Percentiles rank a stretch among this genome's conserved stretches.
Conservation (phyloP, 2,113 vertebrate genomes). For the Varanus salvator region DNA sequence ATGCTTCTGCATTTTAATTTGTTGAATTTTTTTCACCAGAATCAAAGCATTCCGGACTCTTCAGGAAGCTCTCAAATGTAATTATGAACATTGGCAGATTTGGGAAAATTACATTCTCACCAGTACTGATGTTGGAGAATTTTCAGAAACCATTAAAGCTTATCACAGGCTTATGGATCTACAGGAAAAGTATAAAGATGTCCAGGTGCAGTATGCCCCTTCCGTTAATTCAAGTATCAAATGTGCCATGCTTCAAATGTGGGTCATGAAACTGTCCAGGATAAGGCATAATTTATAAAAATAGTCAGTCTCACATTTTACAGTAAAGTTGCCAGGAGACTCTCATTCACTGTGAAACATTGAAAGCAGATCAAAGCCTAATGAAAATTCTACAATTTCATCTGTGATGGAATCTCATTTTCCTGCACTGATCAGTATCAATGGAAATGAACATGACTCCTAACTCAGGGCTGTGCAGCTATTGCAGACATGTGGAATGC, state of each 20-base stretch:
- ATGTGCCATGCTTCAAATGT: neutral
- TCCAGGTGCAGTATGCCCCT: conserved; percentile 81
- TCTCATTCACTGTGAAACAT: neutral
- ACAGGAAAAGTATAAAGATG: conserved; percentile 91
- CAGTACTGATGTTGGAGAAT: conserved; percentile 91
- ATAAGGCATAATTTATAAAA: neutral
- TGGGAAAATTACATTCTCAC: conserved; percentile 97
- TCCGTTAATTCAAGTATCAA: conserved; percentile 13
- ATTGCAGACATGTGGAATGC: neutral
- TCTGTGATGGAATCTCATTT: no score
- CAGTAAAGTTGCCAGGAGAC: neutral
- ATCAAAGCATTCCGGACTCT: conserved; percentile 92
- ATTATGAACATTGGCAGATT: conserved; percentile 98
- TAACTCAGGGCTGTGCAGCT: neutral
- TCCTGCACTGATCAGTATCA: neutral
- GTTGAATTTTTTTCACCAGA: conserved; percentile 72
- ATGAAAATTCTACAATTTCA: neutral
- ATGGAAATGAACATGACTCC: neutral
- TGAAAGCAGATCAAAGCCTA: neutral
- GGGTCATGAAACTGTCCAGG: neutral
- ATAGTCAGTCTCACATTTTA: neutral
- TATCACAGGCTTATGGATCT: conserved; percentile 97
- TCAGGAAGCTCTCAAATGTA: conserved; percentile 96
- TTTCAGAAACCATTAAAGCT: conserved; percentile 91
- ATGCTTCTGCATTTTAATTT: neutral